Evolutionary conservation across 2,113 vertebrate species (phyloP), one percentile per base, ranked within the genome.

Genomic region (Elephantulus edwardii): DNA sequence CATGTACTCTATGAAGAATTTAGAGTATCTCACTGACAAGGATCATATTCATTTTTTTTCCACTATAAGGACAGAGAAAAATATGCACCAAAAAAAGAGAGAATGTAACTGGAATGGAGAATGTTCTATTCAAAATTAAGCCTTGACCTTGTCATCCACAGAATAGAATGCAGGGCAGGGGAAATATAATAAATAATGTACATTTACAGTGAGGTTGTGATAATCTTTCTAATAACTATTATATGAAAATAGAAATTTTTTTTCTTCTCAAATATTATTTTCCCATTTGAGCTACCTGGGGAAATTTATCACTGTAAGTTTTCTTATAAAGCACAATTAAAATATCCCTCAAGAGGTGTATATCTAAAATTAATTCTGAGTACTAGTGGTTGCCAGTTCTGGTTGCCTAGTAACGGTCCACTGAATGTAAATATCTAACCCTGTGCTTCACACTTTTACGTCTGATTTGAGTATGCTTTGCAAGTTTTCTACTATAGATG

Each of bases 311-410:
- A 74, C 28, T 44, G 6, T 68, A 62, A 14, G 1, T 68, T 92
- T 94, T 89, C 83, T 82, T 54, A 24, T 85, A 75, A 88, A 71
- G 42, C 13, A 54, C 78, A 89, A 94, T 91, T 93, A 64, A 75
- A 83, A 40, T 74, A 82, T 66, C 52, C 64, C 64, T 86, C 40
- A 86, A 70, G 58, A 83, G 17, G 8, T 66, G 33, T 75, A 48
- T 46, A 66, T 64, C 17, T 62, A 28, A 94, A 82, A 84, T 91
- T 74, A 77, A 58, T 88, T 87, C 64, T 75, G 78, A 84, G 58
- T 84, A 81, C 56, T 86, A 90, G 38, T 56, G 70, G 11, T 26
- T 90, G 52, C 40, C 60, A 80, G 42, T 74, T n/a, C 46, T 50
- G 35, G 26, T 93, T 28, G 1, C 92, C 54, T 89, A 44, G 56